Percentiles rank a stretch among this genome's conserved stretches.
Evolutionary conservation across 2,113 vertebrate genomes (phyloP).

Genomic region (Cnemophilus loriae): DNA sequence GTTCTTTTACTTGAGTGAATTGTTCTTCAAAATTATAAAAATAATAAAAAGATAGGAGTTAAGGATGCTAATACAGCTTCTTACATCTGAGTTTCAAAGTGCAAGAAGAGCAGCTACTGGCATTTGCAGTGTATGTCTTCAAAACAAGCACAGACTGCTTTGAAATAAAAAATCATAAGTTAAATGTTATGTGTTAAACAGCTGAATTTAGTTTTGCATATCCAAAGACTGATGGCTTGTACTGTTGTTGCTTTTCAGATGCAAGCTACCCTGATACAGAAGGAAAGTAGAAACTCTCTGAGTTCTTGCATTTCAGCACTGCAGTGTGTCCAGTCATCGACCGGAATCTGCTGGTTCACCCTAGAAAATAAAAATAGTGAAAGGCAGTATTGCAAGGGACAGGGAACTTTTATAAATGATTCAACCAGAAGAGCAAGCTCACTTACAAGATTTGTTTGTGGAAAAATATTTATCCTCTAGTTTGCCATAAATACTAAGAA

Average conservation of each 20-base stretch:
- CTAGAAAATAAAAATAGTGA: not conserved
- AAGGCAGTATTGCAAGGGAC: not conserved
- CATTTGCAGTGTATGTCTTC: not conserved
- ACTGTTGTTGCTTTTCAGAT: not conserved
- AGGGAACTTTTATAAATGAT: rapidly evolving
- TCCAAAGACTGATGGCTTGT: not conserved
- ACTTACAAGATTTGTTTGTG: not conserved
- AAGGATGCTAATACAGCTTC: not conserved
- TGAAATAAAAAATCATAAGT: not conserved
- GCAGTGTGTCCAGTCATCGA: not conserved
- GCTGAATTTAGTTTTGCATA: not conserved
- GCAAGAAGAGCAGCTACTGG: not conserved
- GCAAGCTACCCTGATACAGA: not conserved
- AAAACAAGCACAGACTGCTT: not conserved
- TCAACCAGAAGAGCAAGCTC: not conserved
- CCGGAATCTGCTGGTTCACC: not conserved
- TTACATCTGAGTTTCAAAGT: not conserved
- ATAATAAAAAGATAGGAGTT: not conserved
- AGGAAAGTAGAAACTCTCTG: not conserved
- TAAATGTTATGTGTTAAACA: not conserved
- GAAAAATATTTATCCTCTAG: not conserved
- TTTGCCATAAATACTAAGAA: not conserved
- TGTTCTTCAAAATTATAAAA: not conserved
- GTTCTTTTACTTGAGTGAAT: not conserved
- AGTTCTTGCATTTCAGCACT: not conserved